phyloP scores from a whole-genome alignment of 2,113 vertebrate genomes.

The Zosterops japonicus region DNA sequence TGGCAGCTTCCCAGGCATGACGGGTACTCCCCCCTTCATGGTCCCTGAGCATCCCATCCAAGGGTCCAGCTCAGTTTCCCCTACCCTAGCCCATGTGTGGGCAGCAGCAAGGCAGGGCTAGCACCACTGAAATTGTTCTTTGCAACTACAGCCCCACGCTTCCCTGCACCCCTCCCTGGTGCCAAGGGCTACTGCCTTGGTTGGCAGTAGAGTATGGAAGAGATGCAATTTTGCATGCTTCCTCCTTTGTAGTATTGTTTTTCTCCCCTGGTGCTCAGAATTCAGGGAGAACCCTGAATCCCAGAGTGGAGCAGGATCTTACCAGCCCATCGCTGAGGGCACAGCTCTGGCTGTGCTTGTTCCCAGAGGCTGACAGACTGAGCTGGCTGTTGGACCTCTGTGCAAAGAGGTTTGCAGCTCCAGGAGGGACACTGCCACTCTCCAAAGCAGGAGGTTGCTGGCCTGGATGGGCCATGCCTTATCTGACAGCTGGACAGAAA shows the following conservation, averaged over 20 bases:
- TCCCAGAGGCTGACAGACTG: not conserved
- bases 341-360: not conserved
- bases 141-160: not conserved
- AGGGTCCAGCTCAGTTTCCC: not conserved
- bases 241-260: not conserved
- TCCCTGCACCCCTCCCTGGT: not conserved
- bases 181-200: not conserved
- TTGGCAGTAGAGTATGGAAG: not conserved
- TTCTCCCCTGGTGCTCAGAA: not conserved
- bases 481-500: not conserved
- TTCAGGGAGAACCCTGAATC: not conserved
- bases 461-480: not conserved
- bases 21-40: rapidly evolving
- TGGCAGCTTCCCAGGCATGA: not conserved
- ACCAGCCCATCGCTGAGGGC: not conserved
- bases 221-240: not conserved
- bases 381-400: not conserved
- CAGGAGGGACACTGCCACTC: not conserved
- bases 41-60: not conserved
- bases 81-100: rapidly evolving
- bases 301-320: not conserved
- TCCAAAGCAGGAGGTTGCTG: not conserved
- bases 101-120: not conserved
- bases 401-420: not conserved
- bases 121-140: not conserved